Percentiles rank a stretch among this genome's conserved stretches.
These are phyloP conservation scores for Bettongia penicillata DNA, from an alignment of 2,113 vertebrate species.

Conservation along the genomic window DNA sequence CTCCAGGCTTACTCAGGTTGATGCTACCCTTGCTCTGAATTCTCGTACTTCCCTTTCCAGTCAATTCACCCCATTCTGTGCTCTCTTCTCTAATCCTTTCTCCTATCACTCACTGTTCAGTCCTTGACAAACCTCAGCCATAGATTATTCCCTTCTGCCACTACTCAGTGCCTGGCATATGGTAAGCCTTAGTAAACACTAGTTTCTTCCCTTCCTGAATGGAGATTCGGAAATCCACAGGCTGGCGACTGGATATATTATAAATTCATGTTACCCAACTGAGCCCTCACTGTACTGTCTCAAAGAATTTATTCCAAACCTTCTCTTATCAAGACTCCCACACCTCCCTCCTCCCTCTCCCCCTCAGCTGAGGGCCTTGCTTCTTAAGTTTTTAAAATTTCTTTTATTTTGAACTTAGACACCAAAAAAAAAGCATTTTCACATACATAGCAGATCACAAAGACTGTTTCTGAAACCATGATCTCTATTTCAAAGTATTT, in stretches of 20 bases:
- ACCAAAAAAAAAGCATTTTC: neutral
- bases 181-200: neutral
- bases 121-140: neutral
- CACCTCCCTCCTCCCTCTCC: neutral
- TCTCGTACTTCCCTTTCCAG: no score
- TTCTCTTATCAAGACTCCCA: neutral
- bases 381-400: neutral
- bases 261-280: neutral
- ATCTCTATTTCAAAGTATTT: neutral
- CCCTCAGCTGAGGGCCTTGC: neutral
- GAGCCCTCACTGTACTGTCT: neutral
- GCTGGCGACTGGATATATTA: neutral
- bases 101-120: neutral
- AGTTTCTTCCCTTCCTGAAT: neutral
- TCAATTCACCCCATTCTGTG: no score
- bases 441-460: neutral
- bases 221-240: neutral
- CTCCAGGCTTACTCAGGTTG: no score
- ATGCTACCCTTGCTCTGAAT: neutral
- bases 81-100: neutral
- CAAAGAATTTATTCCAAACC: neutral
- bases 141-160: neutral
- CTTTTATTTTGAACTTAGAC: neutral
- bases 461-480: neutral
- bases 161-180: neutral